Base-by-base conservation (phyloP, 2,888 invertebrate genomes). In the Microchrysa polita region DNA sequence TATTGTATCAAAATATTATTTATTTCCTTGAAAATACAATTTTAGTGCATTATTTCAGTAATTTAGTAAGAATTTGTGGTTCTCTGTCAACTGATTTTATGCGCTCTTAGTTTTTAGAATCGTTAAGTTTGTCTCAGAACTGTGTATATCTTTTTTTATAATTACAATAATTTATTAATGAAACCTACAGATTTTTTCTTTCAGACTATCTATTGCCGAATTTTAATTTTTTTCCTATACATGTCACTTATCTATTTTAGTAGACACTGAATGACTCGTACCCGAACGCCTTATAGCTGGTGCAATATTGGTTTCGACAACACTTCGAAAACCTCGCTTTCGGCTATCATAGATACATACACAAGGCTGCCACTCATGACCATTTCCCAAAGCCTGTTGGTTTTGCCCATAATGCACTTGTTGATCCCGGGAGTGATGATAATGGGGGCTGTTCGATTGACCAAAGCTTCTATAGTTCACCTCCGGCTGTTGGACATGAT, bases 271-370 rank as follows among this genome's bases (percentile, higher is more conserved):
- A 18, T 44, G 48, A 48, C 22, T 48, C n/a, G n/a, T n/a, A n/a
- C n/a, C n/a, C 7, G n/a, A 12, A 20, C 44, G 44, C 22, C n/a
- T 65, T 5, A 9, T 22, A 12, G 27, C 22, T 14, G 42, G 7
- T 48, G 44, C 20, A 20, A 16, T 22, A 14, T 60, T 23, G 22
- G 2, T 1, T 22, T 22, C 22, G 18, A 10, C 16, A 16, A 22
- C 57, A 42, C 69, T 69, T 12, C 69, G 55, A 55, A 55, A 69
- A 69, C 57, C 57, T 14, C 69, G 69, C 5, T 55, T 18, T 12
- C 44, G 18, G 52, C 22, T 53, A 57, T 69, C 69, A 40, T 55
- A 69, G 20, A 69, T 18, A 69, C 69, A 69, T 42, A 69, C 57
- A 40, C 69, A 69, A 1, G 69, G 69, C 20, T 69, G 55, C 69